Base-by-base conservation (phyloP, 2,113 vertebrate species). In the Heterocephalus glaber region DNA sequence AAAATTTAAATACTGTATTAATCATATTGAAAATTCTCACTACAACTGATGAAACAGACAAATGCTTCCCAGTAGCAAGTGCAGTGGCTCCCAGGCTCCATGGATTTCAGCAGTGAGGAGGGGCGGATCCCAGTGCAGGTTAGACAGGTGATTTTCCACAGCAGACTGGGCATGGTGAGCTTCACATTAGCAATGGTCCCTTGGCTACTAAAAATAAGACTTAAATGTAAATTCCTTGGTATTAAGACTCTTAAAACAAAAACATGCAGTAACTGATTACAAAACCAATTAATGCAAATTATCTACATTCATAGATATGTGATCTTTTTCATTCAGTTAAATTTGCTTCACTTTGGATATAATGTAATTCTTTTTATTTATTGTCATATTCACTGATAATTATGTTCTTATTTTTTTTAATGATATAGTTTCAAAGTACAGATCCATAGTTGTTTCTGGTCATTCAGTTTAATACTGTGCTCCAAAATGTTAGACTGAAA, bases 111-210 rank as follows among this genome's bases (percentile, higher is more conserved):
- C 56, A 0, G 26, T 26, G 44, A 86, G 38, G 5, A 7, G 5
- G 9, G 0, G 52, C 22, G 11, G 44, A n/a, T 24, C 12, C 9
- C 68, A 72, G 22, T 9, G n/a, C 9, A 44, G 22, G 38, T 4
- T 77, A 22, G 19, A 82, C 38, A 66, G 58, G 24, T 7, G 2
- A 63, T 8, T 14, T 52, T 41, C 52, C n/a, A 79, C 14, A 22
- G 6, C 19, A 44, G 11, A 14, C 3, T 0, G 26, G 30, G 28
- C 8, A 7, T 1, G 4, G 13, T 76, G 16, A 65, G 10, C 24
- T 68, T 68, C 49, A 49, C 12, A 1, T 28, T 22, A 30, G 30
- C 41, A 49, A 16, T 2, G 2, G 41, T 30, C 26, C 49, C 47
- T 26, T 14, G 44, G 44, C 30, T 3, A 9, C 35, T 38, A 38